A percentile compares a stretch with the other conserved stretches of the same genome.
These are phyloP conservation scores for Falco punctatus DNA, from an alignment of 2,113 vertebrate genomes.

Conservation along the genomic window DNA sequence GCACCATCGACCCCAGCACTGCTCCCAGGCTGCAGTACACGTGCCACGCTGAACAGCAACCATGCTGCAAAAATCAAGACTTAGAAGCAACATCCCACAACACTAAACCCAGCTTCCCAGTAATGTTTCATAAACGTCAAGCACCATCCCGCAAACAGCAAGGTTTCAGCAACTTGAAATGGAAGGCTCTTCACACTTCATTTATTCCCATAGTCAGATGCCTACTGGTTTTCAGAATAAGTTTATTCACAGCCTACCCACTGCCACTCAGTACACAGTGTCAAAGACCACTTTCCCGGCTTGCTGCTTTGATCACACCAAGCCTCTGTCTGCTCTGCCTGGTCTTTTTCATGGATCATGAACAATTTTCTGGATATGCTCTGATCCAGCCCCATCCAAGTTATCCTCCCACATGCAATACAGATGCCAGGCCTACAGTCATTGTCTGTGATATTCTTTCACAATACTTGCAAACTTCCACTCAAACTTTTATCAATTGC, in stretches of 20 bases:
- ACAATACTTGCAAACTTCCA: not conserved
- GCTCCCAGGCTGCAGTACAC: rapidly evolving
- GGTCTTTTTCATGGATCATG: not conserved
- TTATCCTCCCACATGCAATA: not conserved
- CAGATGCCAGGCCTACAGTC: not conserved
- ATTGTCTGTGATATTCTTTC: not conserved
- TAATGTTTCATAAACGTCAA: not conserved
- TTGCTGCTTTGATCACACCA: not conserved
- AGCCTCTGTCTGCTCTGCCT: not conserved
- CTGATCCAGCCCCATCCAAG: not conserved
- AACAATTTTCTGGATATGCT: not conserved
- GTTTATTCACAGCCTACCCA: not conserved
- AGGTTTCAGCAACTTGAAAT: not conserved
- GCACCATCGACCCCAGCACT: not conserved
- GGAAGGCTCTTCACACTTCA: not conserved
- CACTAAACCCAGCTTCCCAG: not conserved
- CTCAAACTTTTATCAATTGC: not conserved
- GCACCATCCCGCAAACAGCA: not conserved
- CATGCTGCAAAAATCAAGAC: not conserved
- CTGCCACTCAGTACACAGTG: rapidly evolving
- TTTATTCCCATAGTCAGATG: not conserved
- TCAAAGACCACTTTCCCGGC: rapidly evolving
- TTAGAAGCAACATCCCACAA: not conserved
- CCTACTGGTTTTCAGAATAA: not conserved
- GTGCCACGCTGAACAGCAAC: not conserved